phyloP scores from a whole-genome alignment of 2,888 invertebrate species.

The Hemithea aestivaria region DNA sequence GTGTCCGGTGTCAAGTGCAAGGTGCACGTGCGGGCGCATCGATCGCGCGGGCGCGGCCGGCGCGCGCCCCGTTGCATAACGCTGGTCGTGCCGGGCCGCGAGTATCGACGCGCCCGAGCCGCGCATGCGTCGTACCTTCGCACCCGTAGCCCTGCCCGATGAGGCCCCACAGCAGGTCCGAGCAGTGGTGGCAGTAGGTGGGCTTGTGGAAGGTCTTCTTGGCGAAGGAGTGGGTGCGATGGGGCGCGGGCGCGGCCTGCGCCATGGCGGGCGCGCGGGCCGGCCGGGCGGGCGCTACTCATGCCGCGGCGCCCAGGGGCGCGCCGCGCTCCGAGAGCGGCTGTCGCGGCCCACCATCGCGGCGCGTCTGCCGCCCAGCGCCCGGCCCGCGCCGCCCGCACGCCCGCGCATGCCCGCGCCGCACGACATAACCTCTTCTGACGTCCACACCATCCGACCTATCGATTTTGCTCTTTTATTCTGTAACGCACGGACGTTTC shows the following conservation, averaged over 20 bases:
- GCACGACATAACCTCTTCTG: constrained; percentile 35
- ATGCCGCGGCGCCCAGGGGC: constrained; percentile 79
- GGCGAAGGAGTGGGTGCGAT: constrained; percentile 95
- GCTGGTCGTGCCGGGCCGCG: constrained; percentile 65
- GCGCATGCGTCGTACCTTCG: constrained; percentile 91
- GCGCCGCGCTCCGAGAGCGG: constrained; percentile 79
- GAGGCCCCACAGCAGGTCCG: constrained; percentile 99
- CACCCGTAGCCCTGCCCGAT: constrained; percentile 99
- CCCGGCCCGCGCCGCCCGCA: constrained; percentile 35
- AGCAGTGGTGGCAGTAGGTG: constrained; percentile 99
- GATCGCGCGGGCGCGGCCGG: constrained; percentile 27
- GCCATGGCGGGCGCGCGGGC: constrained; percentile 78
- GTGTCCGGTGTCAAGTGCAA: constrained; percentile 6
- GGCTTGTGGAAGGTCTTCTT: constrained; percentile 99
- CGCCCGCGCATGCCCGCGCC: constrained; percentile 25
- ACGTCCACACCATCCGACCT: constrained; percentile 20
- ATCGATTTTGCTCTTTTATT: constrained; percentile 53
- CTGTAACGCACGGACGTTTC: constrained; percentile 4
- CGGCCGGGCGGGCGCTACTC: constrained; percentile 76
- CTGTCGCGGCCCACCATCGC: constrained; percentile 80
- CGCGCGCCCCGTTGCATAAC: constrained; percentile 59
- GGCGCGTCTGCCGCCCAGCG: constrained; percentile 73
- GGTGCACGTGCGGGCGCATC: constrained; percentile 53
- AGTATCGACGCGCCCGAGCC: constrained; percentile 68
- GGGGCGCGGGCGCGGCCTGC: constrained; percentile 81